These are phyloP conservation scores for Drosophila oshimai DNA, from an alignment of 1,140 invertebrate genomes.

Conservation along the genomic window DNA sequence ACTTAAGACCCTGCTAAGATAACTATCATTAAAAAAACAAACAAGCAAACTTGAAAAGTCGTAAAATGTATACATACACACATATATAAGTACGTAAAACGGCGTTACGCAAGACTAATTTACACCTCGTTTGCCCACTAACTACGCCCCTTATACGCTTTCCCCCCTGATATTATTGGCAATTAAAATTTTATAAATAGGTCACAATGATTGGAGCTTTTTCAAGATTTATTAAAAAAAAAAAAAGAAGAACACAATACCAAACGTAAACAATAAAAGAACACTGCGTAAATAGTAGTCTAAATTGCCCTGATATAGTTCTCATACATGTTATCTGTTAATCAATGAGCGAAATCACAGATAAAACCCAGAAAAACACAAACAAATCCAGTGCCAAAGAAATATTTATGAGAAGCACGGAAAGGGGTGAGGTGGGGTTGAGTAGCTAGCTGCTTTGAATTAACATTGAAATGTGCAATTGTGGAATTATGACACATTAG, in stretches of 20 bases:
- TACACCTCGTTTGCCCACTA: not conserved
- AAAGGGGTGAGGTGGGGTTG: not conserved
- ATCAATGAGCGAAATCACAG: slow-evolving; percentile 49
- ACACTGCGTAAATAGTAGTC: slow-evolving; percentile 1
- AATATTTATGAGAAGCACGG: slow-evolving; percentile 40
- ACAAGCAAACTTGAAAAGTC: slow-evolving; percentile 5
- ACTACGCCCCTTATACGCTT: not conserved
- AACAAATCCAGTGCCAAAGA: slow-evolving; percentile 44
- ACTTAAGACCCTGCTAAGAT: not conserved
- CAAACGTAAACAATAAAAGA: slow-evolving; percentile 28
- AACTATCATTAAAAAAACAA: slow-evolving; percentile 26
- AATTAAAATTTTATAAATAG: slow-evolving; percentile 1
- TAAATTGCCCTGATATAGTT: slow-evolving; percentile 9
- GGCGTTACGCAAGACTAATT: not conserved
- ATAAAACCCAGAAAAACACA: slow-evolving; percentile 41
- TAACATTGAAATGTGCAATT: slow-evolving; percentile 67
- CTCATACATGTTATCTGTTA: slow-evolving; percentile 38
- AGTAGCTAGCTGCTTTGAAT: slow-evolving; percentile 43
- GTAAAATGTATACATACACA: slow-evolving; percentile 5
- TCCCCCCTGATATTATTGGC: not conserved
- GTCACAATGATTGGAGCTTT: slow-evolving; percentile 19
- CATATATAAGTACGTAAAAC: not conserved
- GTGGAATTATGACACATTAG: slow-evolving; percentile 33
- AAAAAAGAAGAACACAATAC: not conserved
- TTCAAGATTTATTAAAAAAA: not conserved